Percentiles rank a stretch among this genome's conserved stretches.
Conservation (phyloP, 2,113 vertebrate genomes). For the Origma solitaria region DNA sequence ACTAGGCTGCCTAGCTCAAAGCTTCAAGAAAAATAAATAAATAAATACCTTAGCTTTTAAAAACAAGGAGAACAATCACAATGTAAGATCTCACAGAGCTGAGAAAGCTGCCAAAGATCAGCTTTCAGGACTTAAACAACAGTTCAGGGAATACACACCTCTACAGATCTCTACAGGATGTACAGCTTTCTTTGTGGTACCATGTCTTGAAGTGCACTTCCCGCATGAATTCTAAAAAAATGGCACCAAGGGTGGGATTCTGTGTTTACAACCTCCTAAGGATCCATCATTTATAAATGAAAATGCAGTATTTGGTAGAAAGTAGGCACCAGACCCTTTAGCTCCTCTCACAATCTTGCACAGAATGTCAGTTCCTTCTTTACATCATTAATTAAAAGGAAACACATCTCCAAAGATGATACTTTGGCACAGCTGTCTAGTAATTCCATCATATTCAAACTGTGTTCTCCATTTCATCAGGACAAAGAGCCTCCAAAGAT, state of each 20-base stretch:
- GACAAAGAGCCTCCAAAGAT: neutral
- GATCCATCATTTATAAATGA: neutral
- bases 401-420: neutral
- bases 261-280: neutral
- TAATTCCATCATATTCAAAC: neutral
- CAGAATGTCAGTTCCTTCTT: neutral
- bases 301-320: neutral
- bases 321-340: neutral
- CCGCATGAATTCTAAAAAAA: neutral
- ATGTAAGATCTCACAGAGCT: neutral
- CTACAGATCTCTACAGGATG: neutral
- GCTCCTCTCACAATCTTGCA: neutral
- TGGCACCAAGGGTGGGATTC: neutral
- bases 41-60: neutral
- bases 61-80: neutral
- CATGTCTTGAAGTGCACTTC: neutral
- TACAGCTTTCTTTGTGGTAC: neutral
- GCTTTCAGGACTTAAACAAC: neutral
- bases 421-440: neutral
- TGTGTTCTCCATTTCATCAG: neutral
- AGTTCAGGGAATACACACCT: neutral
- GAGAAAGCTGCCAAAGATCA: neutral
- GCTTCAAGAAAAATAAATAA: neutral
- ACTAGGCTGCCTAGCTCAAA: neutral
- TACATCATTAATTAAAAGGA: neutral